Base-by-base conservation (phyloP, 2,797 vertebrate genomes). In the Enteromius argenteus region DNA sequence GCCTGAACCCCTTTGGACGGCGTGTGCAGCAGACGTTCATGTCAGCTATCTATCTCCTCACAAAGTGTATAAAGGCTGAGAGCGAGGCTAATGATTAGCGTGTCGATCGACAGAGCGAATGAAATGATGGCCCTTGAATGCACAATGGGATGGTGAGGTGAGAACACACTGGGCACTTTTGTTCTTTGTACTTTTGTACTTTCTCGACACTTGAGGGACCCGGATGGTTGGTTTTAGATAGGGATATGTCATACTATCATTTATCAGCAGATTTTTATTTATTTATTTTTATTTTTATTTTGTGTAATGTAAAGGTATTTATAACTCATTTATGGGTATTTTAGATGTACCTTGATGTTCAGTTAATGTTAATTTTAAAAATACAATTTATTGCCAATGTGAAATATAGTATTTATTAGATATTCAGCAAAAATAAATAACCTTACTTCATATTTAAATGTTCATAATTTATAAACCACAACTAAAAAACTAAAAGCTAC, bases 1-100 rank as follows among this genome's bases (percentile, higher is more conserved):
- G 93, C 93, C 92, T 93, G 90, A 91, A 90, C 67, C 90, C 27
- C 77, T 83, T 84, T 39, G 79, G 84, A 83, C 58, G 62, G 53
- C 78, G 85, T 51, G 66, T 90, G 86, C 87, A 58, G 67, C 68
- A 49, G 80, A 89, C 71, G 89, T 77, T 75, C 90, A 90, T 88
- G 86, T 80, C 75, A 53, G 81, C 51, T 79, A 77, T 88, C 84
- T 76, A 77, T 88, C 84, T 88, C 37, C 23, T 68, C 74, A 82
- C 69, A 80, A 77, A 83, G 80, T 76, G 79, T 76, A 86, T 72
- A 83, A 77, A 82, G 79, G 79, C 42, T 46, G 49, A 66, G 53
- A 78, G 67, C 21, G 68, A 58, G 27, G 44, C 19, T 76, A 85
- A 83, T 83, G 51, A 80, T 83, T 83, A 72, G 37, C 67, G 66